These are phyloP conservation scores for Ligdia adustata DNA, from an alignment of 2,888 invertebrate genomes.

Conservation along the genomic window DNA sequence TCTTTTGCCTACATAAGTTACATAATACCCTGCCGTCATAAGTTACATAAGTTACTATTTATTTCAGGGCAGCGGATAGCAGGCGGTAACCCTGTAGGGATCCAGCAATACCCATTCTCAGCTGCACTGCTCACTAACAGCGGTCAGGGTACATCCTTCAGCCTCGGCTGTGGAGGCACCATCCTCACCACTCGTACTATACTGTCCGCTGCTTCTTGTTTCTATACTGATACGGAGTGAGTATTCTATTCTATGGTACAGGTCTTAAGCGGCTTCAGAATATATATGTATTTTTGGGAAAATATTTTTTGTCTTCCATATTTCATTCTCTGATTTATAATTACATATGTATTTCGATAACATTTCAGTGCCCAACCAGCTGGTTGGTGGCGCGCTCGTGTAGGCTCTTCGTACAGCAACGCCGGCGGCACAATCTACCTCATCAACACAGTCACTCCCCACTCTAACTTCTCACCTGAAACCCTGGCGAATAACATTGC, in stretches of 20 bases:
- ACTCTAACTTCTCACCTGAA: slow-evolving; percentile 48
- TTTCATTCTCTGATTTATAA: neutral
- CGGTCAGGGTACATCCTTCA: slow-evolving; percentile 41
- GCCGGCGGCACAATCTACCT: slow-evolving; percentile 53
- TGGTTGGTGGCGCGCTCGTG: slow-evolving; percentile 60
- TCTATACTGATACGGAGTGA: slow-evolving; percentile 51
- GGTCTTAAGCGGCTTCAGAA: no score
- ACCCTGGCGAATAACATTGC: slow-evolving; percentile 58
- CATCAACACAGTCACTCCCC: slow-evolving; percentile 51
- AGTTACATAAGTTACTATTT: no score
- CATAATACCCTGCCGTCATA: no score
- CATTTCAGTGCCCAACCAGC: slow-evolving; percentile 47
- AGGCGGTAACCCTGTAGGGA: slow-evolving; percentile 50
- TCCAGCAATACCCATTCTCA: slow-evolving; percentile 58
- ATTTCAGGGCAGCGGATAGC: slow-evolving; percentile 51
- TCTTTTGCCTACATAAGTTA: no score
- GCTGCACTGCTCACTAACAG: slow-evolving; percentile 54
- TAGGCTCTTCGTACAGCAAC: slow-evolving; percentile 55
- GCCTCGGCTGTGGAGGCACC: slow-evolving; percentile 64
- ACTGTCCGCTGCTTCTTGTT: slow-evolving; percentile 68
- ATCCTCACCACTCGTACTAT: slow-evolving; percentile 56
- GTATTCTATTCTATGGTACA: slow-evolving; percentile 38
- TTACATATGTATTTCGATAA: neutral
- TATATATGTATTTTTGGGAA: neutral
- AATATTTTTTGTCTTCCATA: neutral